A percentile compares a stretch with the other conserved stretches of the same genome.
Evolutionary conservation across 2,797 vertebrate species (phyloP).

Genomic region (Carcharodon carcharias): DNA sequence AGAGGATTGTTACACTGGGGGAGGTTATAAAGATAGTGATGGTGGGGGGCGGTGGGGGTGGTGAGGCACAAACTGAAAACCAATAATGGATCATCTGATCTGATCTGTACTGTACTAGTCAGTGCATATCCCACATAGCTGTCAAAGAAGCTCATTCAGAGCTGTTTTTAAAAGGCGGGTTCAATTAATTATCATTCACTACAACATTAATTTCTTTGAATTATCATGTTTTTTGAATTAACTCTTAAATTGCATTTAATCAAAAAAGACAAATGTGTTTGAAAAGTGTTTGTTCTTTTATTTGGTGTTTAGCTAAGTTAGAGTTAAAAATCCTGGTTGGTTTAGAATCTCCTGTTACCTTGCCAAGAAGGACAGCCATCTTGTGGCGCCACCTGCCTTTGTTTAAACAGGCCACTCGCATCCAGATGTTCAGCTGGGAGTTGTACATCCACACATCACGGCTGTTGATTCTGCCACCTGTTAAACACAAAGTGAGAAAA

Average conservation of each 20-base stretch:
- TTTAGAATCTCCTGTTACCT: conserved; percentile 65
- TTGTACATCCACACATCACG: conserved; percentile 99
- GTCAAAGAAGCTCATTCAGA: background rate
- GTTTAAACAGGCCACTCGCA: conserved; percentile 93
- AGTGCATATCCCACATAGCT: background rate
- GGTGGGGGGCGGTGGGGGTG: too few relatives aligned
- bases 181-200: background rate
- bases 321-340: background rate
- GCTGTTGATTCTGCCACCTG: conserved; percentile 95
- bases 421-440: conserved; percentile 97
- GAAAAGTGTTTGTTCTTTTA: background rate
- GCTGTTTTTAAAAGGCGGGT: background rate
- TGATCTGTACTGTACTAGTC: background rate
- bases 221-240: background rate
- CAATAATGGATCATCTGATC: background rate
- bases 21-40: background rate
- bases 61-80: background rate
- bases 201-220: conserved; percentile 19
- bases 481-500: conserved; percentile 41
- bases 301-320: background rate
- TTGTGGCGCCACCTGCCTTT: conserved; percentile 99
- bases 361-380: conserved; percentile 94
- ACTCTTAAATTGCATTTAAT: background rate
- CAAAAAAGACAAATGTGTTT: background rate
- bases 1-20: background rate